These are phyloP conservation scores for Pterophyllum scalare DNA, from an alignment of 2,113 vertebrate species.

Conservation along the genomic window DNA sequence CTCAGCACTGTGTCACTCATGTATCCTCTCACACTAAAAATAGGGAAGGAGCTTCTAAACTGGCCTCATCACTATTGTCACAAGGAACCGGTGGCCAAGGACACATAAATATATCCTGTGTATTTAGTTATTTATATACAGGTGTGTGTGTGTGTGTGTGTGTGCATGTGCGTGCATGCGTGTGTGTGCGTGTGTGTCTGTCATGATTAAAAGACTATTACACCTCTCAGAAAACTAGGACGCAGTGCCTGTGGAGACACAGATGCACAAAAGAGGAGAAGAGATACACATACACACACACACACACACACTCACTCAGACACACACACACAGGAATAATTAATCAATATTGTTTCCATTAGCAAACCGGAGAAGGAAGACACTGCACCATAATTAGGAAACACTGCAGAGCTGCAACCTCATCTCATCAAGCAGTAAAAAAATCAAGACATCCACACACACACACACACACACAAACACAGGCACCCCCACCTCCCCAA, in stretches of 20 bases:
- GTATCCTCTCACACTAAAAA: constrained; percentile 58
- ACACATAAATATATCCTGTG: constrained; percentile 24
- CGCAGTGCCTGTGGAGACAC: background rate
- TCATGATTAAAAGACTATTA: constrained; percentile 18
- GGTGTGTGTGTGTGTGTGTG: background rate
- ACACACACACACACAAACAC: constrained; percentile 16
- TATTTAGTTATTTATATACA: constrained; percentile 23
- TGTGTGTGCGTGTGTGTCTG: constrained; percentile 4
- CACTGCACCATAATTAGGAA: constrained; percentile 66
- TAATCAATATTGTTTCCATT: constrained; percentile 75
- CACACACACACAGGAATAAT: constrained; percentile 43
- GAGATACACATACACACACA: constrained; percentile 8
- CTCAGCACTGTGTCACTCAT: constrained; percentile 27
- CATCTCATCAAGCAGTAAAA: constrained; percentile 45
- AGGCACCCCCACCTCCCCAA: background rate
- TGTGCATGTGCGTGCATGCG: background rate
- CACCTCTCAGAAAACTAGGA: constrained; percentile 27
- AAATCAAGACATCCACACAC: constrained; percentile 43
- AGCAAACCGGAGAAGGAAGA: constrained; percentile 57
- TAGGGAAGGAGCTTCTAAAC: constrained; percentile 45
- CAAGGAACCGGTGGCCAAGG: constrained; percentile 11
- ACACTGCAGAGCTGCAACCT: constrained; percentile 50
- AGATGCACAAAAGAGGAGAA: constrained; percentile 16
- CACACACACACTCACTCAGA: constrained; percentile 2
- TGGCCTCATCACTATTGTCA: constrained; percentile 12